Evolutionary conservation across 2,797 vertebrate genomes (phyloP).

Genomic region (Balearica regulorum): DNA sequence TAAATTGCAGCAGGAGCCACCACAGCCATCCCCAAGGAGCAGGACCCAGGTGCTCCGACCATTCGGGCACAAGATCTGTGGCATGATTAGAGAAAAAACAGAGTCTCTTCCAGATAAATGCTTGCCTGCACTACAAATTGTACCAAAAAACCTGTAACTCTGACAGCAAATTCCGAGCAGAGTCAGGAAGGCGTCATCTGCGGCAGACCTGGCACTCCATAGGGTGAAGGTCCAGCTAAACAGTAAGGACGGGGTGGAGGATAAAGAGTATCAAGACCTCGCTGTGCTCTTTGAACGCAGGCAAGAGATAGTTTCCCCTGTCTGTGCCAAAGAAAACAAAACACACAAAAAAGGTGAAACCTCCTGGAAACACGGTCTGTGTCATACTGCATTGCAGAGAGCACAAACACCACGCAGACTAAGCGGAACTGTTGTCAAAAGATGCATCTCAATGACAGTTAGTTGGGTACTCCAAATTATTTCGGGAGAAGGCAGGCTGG

Average conservation of each 20-base stretch:
- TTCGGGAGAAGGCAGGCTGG: not conserved
- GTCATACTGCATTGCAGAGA: fast-evolving
- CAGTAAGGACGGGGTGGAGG: not conserved
- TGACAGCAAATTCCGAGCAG: not conserved
- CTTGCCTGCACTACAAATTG: not conserved
- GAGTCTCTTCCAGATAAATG: not conserved
- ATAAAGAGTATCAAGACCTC: not conserved
- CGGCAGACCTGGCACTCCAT: too few relatives aligned
- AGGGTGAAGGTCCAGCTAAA: not conserved
- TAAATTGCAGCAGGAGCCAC: not conserved
- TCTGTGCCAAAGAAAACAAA: not conserved
- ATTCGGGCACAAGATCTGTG: not conserved
- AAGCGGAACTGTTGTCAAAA: not conserved
- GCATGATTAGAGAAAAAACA: not conserved
- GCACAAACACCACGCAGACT: fast-evolving
- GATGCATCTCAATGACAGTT: not conserved
- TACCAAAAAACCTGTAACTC: not conserved
- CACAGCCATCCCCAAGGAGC: not conserved
- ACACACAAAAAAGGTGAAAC: not conserved
- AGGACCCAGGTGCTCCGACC: not conserved
- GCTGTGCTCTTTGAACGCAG: not conserved
- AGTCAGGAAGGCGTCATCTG: not conserved
- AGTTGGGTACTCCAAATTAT: not conserved
- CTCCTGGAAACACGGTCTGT: fast-evolving
- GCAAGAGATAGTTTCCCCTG: not conserved